Evolutionary conservation across 2,797 vertebrate species (phyloP).

Genomic region (Esox masquinongy): DNA sequence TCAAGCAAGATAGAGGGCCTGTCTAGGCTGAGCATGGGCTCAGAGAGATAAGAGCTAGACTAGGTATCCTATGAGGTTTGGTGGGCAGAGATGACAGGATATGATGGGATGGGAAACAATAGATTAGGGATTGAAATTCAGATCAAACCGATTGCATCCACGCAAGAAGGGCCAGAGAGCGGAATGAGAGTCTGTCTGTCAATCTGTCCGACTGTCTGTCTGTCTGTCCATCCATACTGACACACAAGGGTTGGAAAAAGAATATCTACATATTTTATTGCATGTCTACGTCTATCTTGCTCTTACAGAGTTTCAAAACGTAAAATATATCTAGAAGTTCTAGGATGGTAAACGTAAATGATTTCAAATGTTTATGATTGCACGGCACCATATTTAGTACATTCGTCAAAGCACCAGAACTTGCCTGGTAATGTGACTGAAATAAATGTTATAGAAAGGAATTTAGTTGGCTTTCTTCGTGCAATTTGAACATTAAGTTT

Average conservation of each 20-base stretch:
- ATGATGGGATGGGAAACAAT: conserved; percentile 50
- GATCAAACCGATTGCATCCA: conserved; percentile 41
- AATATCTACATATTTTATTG: neutral
- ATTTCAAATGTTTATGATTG: no score
- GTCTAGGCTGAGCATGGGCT: conserved; percentile 12
- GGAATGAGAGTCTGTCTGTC: neutral
- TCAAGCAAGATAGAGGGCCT: neutral
- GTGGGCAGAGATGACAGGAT: conserved; percentile 42
- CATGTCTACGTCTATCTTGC: no score
- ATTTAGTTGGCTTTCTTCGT: neutral
- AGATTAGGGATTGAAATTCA: conserved; percentile 53
- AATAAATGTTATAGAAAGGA: neutral
- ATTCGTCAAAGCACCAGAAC: no score
- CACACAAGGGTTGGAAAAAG: neutral
- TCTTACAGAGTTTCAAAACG: neutral
- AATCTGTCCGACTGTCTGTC: conserved; percentile 24
- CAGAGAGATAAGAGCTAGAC: conserved; percentile 51
- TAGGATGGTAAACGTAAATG: neutral
- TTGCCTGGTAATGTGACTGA: no score
- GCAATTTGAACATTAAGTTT: neutral
- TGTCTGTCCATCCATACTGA: neutral
- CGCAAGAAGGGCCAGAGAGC: conserved; percentile 24
- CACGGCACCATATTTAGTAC: no score
- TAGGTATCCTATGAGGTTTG: conserved; percentile 37
- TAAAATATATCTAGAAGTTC: neutral